Conservation (phyloP, 2,113 vertebrate species). For the Stomatorhinus ivindoensis region DNA sequence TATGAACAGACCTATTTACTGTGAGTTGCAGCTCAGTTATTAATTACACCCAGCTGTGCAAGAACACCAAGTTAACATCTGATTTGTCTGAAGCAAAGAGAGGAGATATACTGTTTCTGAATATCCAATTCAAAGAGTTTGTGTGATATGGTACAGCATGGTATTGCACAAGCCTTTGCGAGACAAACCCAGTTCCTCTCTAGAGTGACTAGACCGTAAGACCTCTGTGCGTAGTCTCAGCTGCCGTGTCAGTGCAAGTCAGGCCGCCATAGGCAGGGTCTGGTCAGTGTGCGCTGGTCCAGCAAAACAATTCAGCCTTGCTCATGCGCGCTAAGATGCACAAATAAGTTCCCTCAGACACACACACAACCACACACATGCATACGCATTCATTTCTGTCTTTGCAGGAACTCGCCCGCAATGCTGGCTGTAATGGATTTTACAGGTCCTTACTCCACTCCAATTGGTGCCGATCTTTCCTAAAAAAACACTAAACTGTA, state of each 20-base stretch:
- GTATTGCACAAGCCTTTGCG: neutral
- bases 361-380: neutral
- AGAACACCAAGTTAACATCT: neutral
- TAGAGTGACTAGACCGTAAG: neutral
- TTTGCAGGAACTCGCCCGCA: neutral
- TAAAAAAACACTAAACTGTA: neutral
- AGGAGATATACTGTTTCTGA: too few relatives aligned
- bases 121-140: neutral
- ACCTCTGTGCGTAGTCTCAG: neutral
- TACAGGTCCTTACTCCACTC: neutral
- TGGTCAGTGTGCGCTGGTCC: neutral
- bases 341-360: neutral
- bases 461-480: neutral
- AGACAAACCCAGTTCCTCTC: neutral
- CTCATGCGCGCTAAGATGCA: neutral
- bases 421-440: neutral
- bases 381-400: neutral
- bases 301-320: neutral
- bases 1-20: conserved; percentile 18
- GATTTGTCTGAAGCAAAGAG: neutral
- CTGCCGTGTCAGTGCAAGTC: neutral
- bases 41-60: conserved; percentile 19
- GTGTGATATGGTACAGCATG: neutral
- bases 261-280: neutral
- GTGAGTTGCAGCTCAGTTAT: conserved; percentile 29